Conservation (phyloP, 1,140 invertebrate genomes). For the Lucilia sericata region DNA sequence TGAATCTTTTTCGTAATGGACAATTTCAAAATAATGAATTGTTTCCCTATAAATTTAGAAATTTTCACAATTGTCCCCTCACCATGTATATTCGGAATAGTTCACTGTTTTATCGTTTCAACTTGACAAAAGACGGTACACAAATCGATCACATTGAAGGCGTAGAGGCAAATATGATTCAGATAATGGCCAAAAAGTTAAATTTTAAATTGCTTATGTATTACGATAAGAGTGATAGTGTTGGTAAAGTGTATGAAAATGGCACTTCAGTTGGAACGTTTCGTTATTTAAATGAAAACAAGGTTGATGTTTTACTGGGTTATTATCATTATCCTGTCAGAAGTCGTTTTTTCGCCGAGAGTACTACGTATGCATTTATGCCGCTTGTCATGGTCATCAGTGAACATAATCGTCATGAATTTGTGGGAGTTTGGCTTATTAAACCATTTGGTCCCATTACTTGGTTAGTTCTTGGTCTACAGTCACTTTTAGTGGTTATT, state of each 20-base stretch:
- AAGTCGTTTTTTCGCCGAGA: conserved; percentile 2
- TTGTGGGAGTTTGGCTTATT: not conserved
- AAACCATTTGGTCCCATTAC: not conserved
- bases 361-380: not conserved
- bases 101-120: not conserved
- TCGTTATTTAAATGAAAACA: not conserved
- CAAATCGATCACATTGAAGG: not conserved
- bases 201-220: not conserved
- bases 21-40: not conserved
- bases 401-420: not conserved
- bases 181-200: conserved; percentile 3
- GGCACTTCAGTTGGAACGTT: not conserved
- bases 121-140: not conserved
- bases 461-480: not conserved
- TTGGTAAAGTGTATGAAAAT: not conserved
- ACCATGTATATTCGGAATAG: not conserved
- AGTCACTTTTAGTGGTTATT: not conserved
- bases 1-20: not conserved
- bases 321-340: not conserved
- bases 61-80: conserved; percentile 12
- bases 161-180: conserved; percentile 27
- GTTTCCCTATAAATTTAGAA: conserved; percentile 17
- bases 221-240: not conserved
- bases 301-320: not conserved
- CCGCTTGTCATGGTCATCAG: not conserved